These are phyloP conservation scores for Acanthisitta chloris DNA, from an alignment of 2,113 vertebrate genomes.

Conservation along the genomic window DNA sequence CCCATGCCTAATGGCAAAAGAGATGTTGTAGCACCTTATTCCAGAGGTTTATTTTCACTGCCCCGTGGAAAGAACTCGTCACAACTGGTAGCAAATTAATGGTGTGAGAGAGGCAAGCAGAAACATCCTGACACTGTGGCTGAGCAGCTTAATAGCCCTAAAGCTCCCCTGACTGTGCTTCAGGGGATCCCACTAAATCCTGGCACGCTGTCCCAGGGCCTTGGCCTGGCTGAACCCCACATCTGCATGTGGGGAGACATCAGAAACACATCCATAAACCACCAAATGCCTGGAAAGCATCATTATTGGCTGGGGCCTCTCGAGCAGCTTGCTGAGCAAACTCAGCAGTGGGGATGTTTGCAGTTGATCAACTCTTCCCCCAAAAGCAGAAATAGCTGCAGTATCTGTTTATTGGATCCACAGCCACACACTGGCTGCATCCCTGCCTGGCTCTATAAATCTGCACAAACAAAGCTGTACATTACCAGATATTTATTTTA, in stretches of 20 bases:
- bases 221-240: neutral
- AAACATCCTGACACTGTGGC: neutral
- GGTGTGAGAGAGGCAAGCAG: neutral
- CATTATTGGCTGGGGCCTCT: slow-evolving; percentile 1
- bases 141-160: slow-evolving; percentile 39
- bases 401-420: slow-evolving; percentile 14
- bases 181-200: neutral
- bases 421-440: neutral
- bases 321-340: slow-evolving; percentile 28
- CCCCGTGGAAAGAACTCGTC: neutral
- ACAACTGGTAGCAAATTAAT: slow-evolving; percentile 36
- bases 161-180: slow-evolving; percentile 13
- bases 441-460: slow-evolving; percentile 25
- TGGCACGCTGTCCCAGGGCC: neutral
- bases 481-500: slow-evolving; percentile 59
- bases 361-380: slow-evolving; percentile 21
- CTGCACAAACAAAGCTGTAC: slow-evolving; percentile 31
- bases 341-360: slow-evolving; percentile 40
- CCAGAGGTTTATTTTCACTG: neutral
- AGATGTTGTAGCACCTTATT: neutral
- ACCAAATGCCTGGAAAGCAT: slow-evolving; percentile 17
- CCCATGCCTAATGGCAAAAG: neutral
- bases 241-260: slow-evolving; percentile 10
- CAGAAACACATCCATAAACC: slow-evolving; percentile 6
- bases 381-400: slow-evolving; percentile 35